These are phyloP conservation scores for Yoshiicerus persimilis DNA, from an alignment of 1,140 invertebrate genomes.

Conservation along the genomic window DNA sequence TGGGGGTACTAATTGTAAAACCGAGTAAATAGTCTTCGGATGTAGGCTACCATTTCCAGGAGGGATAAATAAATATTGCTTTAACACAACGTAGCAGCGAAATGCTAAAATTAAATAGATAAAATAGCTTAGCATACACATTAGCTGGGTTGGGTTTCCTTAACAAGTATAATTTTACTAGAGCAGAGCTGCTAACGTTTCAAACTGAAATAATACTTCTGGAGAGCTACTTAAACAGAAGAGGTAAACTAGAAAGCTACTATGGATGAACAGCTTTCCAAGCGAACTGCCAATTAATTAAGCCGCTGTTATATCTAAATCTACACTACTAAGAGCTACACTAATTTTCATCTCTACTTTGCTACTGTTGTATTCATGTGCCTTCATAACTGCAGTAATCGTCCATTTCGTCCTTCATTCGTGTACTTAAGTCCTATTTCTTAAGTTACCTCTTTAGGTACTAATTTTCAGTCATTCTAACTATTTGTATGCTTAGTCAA, in stretches of 20 bases:
- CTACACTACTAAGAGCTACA: neutral
- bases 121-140: neutral
- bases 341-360: neutral
- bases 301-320: neutral
- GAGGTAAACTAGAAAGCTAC: no score
- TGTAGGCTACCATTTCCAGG: no score
- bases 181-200: neutral
- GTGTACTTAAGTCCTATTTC: no score
- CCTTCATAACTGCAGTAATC: neutral
- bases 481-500: neutral
- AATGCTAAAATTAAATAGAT: neutral
- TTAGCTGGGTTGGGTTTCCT: neutral
- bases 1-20: no score
- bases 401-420: neutral
- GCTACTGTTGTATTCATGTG: neutral
- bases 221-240: neutral
- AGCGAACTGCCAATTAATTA: neutral
- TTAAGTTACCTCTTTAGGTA: no score
- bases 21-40: no score
- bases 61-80: neutral
- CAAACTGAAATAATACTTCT: neutral
- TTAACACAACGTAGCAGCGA: neutral
- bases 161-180: no score
- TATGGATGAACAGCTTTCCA: neutral
- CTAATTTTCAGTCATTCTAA: no score